Evolutionary conservation across 1,140 invertebrate species (phyloP).

Genomic region (Euborellia annulipes): DNA sequence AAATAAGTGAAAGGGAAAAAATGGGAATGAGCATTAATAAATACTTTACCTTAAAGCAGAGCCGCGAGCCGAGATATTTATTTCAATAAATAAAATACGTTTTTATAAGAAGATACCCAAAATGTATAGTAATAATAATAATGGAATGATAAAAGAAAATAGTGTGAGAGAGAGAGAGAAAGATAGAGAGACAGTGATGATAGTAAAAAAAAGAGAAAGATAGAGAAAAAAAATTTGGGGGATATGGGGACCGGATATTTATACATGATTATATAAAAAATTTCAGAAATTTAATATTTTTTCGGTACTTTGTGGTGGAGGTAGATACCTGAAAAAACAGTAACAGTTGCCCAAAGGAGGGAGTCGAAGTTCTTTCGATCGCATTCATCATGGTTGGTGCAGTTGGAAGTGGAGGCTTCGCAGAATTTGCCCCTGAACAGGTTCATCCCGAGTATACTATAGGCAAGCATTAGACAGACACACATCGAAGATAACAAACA

Average conservation of each 20-base stretch:
- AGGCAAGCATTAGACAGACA: not conserved
- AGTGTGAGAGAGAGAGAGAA: slow-evolving; percentile 1
- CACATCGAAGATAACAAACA: no score
- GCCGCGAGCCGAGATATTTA: no score
- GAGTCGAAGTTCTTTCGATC: slow-evolving; percentile 99
- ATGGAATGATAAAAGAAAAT: slow-evolving; percentile 1
- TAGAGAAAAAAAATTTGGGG: no score
- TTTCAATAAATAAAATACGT: not conserved
- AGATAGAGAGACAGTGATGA: not conserved
- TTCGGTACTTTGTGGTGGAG: not conserved
- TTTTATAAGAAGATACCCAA: not conserved
- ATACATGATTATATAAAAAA: no score
- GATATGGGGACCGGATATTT: no score
- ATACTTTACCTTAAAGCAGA: no score
- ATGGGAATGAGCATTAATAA: no score
- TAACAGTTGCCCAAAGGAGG: slow-evolving; percentile 97
- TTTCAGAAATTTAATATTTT: no score
- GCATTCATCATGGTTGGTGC: slow-evolving; percentile 40
- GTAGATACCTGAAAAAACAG: slow-evolving; percentile 95
- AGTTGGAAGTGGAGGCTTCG: slow-evolving; percentile 57
- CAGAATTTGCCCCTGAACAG: slow-evolving; percentile 99
- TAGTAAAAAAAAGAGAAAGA: no score
- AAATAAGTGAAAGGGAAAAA: no score
- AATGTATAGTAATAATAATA: no score
- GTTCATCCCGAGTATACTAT: slow-evolving; percentile 99